A percentile compares a stretch with the other conserved stretches of the same genome.
Evolutionary conservation across 1,140 invertebrate species (phyloP).

Genomic region (Ridgeia piscesae): DNA sequence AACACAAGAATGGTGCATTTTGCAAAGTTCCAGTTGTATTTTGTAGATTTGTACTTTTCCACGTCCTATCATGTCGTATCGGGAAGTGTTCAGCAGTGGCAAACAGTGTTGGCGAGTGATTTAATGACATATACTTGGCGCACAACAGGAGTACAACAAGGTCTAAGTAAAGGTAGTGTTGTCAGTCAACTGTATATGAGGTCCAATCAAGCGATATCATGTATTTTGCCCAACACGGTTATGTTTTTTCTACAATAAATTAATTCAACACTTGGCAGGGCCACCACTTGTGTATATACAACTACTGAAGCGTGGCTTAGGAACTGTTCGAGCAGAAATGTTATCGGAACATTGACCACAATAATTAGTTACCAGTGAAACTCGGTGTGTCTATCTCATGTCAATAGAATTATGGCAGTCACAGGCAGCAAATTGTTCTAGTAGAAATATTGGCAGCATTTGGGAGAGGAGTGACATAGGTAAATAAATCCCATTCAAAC

Average conservation of each 20-base stretch:
- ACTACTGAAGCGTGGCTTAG: neutral
- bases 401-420: neutral
- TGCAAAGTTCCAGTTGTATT: neutral
- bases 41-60: constrained; percentile 6
- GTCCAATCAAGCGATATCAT: neutral
- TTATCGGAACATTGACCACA: neutral
- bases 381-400: no score
- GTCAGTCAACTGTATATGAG: neutral
- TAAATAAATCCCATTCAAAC: neutral
- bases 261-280: neutral
- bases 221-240: neutral
- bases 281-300: neutral
- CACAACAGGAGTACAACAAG: neutral
- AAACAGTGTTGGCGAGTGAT: neutral
- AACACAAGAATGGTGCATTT: neutral
- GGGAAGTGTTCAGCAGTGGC: neutral
- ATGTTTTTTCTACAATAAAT: neutral
- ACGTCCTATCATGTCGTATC: neutral
- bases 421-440: neutral
- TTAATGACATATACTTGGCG: neutral
- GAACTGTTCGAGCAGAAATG: neutral
- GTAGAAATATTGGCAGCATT: neutral
- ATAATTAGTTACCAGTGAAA: neutral
- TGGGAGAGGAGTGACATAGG: neutral
- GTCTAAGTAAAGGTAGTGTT: neutral